Evolutionary conservation across 2,797 vertebrate genomes (phyloP).

Genomic region (Carduelis carduelis): DNA sequence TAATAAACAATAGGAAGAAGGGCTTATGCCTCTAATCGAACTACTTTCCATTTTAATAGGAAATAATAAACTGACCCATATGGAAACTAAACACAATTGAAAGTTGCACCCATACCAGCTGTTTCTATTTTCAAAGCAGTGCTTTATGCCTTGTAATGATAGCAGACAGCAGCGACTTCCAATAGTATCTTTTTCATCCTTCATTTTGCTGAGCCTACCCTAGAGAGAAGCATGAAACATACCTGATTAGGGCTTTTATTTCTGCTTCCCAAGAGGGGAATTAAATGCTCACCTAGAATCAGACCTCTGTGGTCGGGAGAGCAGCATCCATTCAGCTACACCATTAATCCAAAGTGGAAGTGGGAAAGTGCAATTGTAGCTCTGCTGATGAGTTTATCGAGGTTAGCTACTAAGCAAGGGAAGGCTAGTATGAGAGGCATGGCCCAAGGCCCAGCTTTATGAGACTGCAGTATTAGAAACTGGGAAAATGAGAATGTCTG

Average conservation of each 20-base stretch:
- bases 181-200: not conserved
- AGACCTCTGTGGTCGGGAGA: not conserved
- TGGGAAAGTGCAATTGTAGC: not conserved
- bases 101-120: not conserved
- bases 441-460: constrained; percentile 43
- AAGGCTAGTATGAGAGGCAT: not conserved
- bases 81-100: not conserved
- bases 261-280: not conserved
- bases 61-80: not conserved
- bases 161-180: not conserved
- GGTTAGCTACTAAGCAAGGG: constrained; percentile 28
- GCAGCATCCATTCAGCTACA: not conserved
- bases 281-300: constrained; percentile 9
- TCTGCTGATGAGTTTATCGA: constrained; percentile 18
- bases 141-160: not conserved
- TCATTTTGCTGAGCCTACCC: not conserved
- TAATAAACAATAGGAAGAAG: not conserved
- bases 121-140: constrained; percentile 37
- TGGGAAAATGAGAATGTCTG: not conserved
- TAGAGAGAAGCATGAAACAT: not conserved
- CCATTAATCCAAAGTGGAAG: constrained; percentile 13
- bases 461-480: constrained; percentile 13
- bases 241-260: not conserved
- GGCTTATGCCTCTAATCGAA: not conserved
- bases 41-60: not conserved